A percentile compares a stretch with the other conserved stretches of the same genome.
phyloP scores from a whole-genome alignment of 2,888 invertebrate genomes.

The Dione vanillae region DNA sequence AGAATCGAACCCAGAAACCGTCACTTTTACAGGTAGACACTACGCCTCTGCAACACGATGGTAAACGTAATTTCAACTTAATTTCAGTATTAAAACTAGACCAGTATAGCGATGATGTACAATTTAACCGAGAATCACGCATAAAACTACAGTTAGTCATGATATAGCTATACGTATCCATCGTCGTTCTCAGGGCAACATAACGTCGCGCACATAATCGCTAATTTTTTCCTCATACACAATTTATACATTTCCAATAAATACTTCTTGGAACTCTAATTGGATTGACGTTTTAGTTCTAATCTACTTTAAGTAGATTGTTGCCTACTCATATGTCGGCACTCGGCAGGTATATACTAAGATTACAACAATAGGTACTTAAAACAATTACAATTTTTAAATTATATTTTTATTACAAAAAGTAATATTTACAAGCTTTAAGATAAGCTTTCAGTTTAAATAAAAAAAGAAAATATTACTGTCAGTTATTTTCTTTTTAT shows the following conservation, averaged over 20 bases:
- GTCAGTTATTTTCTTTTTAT: no score
- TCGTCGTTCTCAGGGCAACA: background rate
- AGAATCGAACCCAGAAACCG: no score
- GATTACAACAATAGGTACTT: background rate
- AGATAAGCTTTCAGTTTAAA: no score
- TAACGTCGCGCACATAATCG: constrained; percentile 11
- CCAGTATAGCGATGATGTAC: background rate
- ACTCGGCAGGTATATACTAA: constrained; percentile 1
- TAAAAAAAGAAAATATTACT: no score
- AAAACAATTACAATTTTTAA: background rate
- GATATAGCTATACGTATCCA: background rate
- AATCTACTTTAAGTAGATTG: constrained; percentile 32
- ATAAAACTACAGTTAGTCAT: constrained; percentile 9
- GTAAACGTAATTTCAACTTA: no score
- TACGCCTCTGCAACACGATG: no score
- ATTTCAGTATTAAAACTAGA: background rate
- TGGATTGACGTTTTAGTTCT: constrained; percentile 39
- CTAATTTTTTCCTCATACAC: constrained; percentile 21
- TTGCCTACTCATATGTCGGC: constrained; percentile 4
- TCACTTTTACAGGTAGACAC: no score
- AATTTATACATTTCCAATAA: constrained; percentile 16
- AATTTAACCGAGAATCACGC: constrained; percentile 15
- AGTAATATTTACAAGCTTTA: no score
- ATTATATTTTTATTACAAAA: background rate
- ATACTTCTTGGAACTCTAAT: constrained; percentile 38